Base-by-base conservation (phyloP, 1,140 invertebrate species). In the Drosophila repletoides region DNA sequence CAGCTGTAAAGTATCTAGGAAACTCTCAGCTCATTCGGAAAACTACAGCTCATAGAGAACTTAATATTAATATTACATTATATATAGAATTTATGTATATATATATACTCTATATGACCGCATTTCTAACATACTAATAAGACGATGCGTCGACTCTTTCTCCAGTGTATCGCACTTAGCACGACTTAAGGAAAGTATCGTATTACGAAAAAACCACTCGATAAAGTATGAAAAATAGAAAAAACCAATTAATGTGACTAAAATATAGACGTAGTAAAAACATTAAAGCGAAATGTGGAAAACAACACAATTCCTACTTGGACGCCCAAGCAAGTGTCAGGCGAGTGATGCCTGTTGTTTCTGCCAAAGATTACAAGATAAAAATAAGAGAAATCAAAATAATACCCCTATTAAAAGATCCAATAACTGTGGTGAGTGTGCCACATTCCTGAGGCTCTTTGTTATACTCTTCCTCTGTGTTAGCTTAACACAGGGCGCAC, bases 181-280 rank as follows among this genome's bases (percentile, higher is more conserved):
- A 34, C 52, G 56, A 63, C 58, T 69, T 69, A 65, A 36, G 65
- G 59, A 84, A 46, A 46, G 66, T 63, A 70, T 83, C 52, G 38
- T 59, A 71, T 83, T 73, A 68, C 76, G 34, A 55, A 29, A 52
- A 22, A 29, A 36, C 7, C 28, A 36, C 33, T 36, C 12, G 24
- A 49, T 19, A 33, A 53, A 33, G 34, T 33, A 60, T 45, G 43
- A 17, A 60, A 58, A 65, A 72, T 31, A 75, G n/a, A 48, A 46
- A 49, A 36, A 55, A 34, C 52, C 38, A 72, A 79, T 86, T 65
- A 67, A 79, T 79, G 74, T 79, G 69, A 84, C 41, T 59, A 56
- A 69, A 48, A 41, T 33, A 63, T 43, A 49, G 34, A 40, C 33
- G 48, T 15, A 34, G 38, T 60, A 43, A 48, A 58, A 52, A 31